Conservation (phyloP, 2,797 vertebrate species). For the Poeciliopsis gracilis region DNA sequence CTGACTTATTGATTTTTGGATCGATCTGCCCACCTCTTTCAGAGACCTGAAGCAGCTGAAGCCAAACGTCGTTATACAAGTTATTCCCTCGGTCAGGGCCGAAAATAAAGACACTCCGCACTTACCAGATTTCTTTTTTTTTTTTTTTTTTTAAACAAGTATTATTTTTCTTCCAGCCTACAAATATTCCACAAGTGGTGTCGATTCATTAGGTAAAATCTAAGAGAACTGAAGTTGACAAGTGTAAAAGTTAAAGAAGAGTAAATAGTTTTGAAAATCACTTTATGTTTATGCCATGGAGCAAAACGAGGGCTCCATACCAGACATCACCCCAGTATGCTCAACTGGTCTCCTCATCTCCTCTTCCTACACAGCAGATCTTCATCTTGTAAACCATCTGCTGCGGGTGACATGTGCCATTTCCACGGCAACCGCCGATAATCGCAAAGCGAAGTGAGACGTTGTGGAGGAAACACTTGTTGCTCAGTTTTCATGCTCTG, state of each 20-base stretch:
- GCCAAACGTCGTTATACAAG: background rate
- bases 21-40: background rate
- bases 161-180: background rate
- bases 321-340: constrained; percentile 19
- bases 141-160: background rate
- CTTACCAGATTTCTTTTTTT: background rate
- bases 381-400: constrained; percentile 52
- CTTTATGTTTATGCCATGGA: background rate
- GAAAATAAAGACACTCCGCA: background rate
- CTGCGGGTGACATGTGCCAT: constrained; percentile 26
- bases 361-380: constrained; percentile 21
- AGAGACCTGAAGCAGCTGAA: background rate
- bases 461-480: constrained; percentile 29
- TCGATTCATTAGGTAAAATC: background rate
- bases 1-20: background rate
- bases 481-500: constrained; percentile 19
- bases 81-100: background rate
- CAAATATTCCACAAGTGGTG: background rate
- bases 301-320: constrained; percentile 16
- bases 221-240: background rate
- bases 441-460: constrained; percentile 21
- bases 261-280: background rate
- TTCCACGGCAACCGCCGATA: constrained; percentile 20
- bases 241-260: background rate
- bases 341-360: constrained; percentile 12